These are phyloP conservation scores for Babyrousa celebensis DNA, from an alignment of 2,797 vertebrate species.

Conservation along the genomic window DNA sequence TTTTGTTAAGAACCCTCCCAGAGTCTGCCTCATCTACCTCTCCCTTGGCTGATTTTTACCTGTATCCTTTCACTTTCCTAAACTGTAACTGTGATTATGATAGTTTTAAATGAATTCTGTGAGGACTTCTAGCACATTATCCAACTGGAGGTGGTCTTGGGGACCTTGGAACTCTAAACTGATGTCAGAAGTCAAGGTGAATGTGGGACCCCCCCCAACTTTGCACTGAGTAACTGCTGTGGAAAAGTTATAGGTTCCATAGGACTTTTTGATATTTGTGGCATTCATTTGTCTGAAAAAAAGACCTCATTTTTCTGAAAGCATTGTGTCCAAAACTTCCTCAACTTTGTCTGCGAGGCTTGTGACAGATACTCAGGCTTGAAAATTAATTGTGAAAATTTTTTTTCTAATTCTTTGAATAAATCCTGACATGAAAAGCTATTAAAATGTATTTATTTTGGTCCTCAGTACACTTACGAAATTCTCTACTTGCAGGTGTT, in stretches of 20 bases:
- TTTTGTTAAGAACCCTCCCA: background rate
- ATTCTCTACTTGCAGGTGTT: background rate
- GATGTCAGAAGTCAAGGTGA: background rate
- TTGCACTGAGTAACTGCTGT: background rate
- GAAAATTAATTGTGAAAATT: slow-evolving; percentile 31
- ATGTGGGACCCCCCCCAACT: background rate
- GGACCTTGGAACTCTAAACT: background rate
- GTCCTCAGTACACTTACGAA: background rate
- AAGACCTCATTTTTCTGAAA: background rate
- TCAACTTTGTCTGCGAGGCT: background rate
- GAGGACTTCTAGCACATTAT: background rate
- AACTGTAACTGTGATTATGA: background rate
- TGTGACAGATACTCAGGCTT: background rate
- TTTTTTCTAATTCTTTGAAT: slow-evolving; percentile 7
- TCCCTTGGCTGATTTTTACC: background rate
- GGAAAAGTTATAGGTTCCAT: background rate
- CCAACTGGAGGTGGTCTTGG: background rate
- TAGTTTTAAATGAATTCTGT: background rate
- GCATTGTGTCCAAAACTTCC: background rate
- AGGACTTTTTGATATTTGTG: background rate
- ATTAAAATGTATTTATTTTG: slow-evolving; percentile 25
- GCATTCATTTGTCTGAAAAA: background rate
- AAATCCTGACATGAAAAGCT: background rate
- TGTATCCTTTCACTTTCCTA: background rate
- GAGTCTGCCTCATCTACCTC: background rate